Conservation (phyloP, 2,888 invertebrate genomes). For the Neelides folsomi region DNA sequence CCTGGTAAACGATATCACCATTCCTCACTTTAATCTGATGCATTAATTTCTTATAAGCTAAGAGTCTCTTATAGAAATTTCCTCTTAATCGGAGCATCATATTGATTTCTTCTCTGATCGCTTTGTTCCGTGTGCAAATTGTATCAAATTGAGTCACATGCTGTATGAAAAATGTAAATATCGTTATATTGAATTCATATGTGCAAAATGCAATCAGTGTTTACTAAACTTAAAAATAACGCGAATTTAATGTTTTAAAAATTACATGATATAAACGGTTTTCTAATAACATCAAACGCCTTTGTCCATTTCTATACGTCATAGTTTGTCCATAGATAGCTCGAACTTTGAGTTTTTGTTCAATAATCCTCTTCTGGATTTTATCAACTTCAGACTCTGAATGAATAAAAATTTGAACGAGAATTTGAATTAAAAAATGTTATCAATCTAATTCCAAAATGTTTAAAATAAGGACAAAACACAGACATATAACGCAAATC, state of each 20-base stretch:
- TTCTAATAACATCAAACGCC: slow-evolving; percentile 14
- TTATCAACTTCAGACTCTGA: slow-evolving; percentile 23
- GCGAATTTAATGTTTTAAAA: not conserved
- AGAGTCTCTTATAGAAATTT: slow-evolving; percentile 18
- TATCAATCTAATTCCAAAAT: too few species aligned
- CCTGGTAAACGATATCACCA: slow-evolving; percentile 23
- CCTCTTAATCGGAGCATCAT: slow-evolving; percentile 27
- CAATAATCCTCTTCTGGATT: slow-evolving; percentile 19
- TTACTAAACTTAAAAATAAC: not conserved
- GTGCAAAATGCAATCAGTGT: not conserved
- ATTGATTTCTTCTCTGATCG: slow-evolving; percentile 18
- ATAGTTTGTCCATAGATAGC: slow-evolving; percentile 21
- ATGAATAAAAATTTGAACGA: too few species aligned
- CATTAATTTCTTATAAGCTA: slow-evolving; percentile 17
- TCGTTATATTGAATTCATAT: too few species aligned
- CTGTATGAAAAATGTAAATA: slow-evolving; percentile 2
- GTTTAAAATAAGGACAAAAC: too few species aligned
- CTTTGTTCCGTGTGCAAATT: slow-evolving; percentile 16
- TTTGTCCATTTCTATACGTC: slow-evolving; percentile 17
- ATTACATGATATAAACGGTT: slow-evolving; percentile 21
- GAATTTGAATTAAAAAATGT: too few species aligned
- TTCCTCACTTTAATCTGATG: slow-evolving; percentile 18
- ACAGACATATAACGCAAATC: too few species aligned
- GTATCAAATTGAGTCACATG: slow-evolving; percentile 22
- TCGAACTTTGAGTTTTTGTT: slow-evolving; percentile 21